A percentile compares a stretch with the other conserved stretches of the same genome.
Conservation (phyloP, 2,888 invertebrate genomes). For the Oeneis ivallda region DNA sequence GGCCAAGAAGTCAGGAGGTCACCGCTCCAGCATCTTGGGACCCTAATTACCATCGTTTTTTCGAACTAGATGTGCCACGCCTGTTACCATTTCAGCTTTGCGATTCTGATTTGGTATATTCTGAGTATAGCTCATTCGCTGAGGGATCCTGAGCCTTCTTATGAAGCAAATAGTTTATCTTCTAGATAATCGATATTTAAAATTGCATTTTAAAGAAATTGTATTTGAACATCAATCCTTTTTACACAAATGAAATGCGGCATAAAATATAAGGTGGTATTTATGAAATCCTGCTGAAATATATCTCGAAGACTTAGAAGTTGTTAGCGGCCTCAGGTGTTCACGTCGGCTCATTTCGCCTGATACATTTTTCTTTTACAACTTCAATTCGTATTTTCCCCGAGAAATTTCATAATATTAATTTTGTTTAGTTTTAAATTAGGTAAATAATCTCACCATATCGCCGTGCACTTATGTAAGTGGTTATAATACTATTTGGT, state of each 20-base stretch:
- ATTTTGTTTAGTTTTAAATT: constrained; percentile 48
- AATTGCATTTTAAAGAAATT: no score
- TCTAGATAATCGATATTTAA: no score
- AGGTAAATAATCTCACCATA: no score
- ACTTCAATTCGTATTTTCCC: constrained; percentile 63
- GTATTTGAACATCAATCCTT: neutral
- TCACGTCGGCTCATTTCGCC: constrained; percentile 59
- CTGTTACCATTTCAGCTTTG: no score
- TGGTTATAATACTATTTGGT: neutral
- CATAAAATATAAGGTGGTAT: neutral
- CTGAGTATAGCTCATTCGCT: no score
- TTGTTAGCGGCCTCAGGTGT: constrained; percentile 64
- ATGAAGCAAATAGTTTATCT: no score
- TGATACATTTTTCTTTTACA: constrained; percentile 68
- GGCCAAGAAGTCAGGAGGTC: neutral
- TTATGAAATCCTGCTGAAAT: constrained; percentile 25
- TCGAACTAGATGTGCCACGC: no score
- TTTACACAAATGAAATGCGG: neutral
- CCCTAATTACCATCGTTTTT: no score
- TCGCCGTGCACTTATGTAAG: no score
- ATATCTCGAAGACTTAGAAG: constrained; percentile 47
- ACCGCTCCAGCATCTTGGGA: no score
- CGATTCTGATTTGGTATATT: no score
- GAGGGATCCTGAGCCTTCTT: no score
- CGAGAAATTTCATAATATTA: constrained; percentile 58